Evolutionary conservation across 53 echinoderm and acorn worm species (phyloP), one percentile per base, ranked within the genome.

Genomic region (Pentamera pediparva): DNA sequence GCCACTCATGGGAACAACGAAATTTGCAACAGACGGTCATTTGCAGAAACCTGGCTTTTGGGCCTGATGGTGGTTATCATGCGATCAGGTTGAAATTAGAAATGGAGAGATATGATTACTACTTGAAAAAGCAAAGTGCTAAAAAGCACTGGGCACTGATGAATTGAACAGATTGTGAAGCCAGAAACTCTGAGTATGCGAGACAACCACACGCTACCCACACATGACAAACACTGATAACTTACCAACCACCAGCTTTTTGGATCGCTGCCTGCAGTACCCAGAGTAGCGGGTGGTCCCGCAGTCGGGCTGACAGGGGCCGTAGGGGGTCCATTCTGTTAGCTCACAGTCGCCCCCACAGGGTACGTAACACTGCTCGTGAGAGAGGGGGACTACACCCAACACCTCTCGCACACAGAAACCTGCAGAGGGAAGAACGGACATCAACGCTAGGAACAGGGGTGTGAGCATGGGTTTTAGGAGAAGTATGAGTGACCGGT

Each of bases 341-440:
- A 96, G 88, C 19, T 78, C 79, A 50, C 98, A 96, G 70, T 96
- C 98, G 4, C 98, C 98, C 15, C 82, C 86, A 57, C 98, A 96
- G 13, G 98, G 85, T 4, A 91, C 53, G 41, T 83, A 86, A 39
- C 98, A 96, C 35, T 79, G 78, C 83, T 88, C 89, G 65, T 80
- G 83, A 41, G 88, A 75, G 15, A 74, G 37, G 0, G 91, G 91
- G 32, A 84, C 85, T 22, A 74, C 75, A 11, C 51, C 41, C 41
- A 83, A 48, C 8, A 91, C 53, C 71, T 96, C 85, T 47, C 83
- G 75, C 1, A 96, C 61, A 70, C 98, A 96, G 30, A 89, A 72
- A 41, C 91, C 98, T 96, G 59, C n/a, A n/a, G 15, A 41, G 57
- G 12, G 19, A 55, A 65, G 32, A 47, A 70, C 15, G 21, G 0